Percentiles rank a stretch among this genome's conserved stretches.
Evolutionary conservation across 2,888 invertebrate species (phyloP).

Genomic region (Clitarchus hookeri): DNA sequence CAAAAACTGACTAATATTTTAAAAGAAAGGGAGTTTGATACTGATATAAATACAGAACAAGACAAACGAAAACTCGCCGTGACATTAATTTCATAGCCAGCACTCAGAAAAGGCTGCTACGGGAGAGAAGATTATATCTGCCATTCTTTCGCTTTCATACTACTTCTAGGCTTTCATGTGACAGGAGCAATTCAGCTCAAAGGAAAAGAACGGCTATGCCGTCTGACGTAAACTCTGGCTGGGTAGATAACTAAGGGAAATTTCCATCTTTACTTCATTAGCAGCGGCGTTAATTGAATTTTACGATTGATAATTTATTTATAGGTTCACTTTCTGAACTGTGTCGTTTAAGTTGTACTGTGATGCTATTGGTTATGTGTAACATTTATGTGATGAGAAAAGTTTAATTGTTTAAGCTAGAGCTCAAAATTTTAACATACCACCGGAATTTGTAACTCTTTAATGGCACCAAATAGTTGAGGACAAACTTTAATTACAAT

Average conservation of each 20-base stretch:
- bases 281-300: neutral
- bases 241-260: neutral
- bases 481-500: too few species aligned
- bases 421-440: too few species aligned
- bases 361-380: too few species aligned
- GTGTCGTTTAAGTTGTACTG: too few species aligned
- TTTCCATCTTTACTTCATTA: neutral
- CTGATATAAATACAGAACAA: neutral
- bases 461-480: too few species aligned
- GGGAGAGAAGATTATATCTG: neutral
- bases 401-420: too few species aligned
- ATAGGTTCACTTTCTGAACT: too few species aligned
- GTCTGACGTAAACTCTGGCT: neutral
- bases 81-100: neutral
- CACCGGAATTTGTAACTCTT: too few species aligned
- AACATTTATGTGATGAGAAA: too few species aligned
- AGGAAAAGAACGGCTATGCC: conserved; percentile 5
- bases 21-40: neutral
- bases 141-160: neutral
- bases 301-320: neutral
- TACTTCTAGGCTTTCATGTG: neutral
- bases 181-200: neutral
- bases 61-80: neutral
- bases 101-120: neutral
- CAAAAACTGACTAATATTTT: neutral